Evolutionary conservation across 2,888 invertebrate species (phyloP).

Genomic region (Melinaea menophilus): DNA sequence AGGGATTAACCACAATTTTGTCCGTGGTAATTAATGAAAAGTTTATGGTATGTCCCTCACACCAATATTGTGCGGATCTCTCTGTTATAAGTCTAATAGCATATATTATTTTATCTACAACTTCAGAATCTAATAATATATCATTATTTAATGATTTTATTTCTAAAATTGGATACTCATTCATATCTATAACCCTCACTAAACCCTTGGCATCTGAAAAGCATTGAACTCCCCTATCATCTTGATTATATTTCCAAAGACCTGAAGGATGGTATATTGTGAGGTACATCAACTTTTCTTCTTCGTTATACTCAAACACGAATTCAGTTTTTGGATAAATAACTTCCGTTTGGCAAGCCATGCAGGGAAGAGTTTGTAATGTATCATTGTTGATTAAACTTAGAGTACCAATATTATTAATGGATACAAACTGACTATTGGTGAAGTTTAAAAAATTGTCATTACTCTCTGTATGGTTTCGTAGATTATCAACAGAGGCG

Average conservation of each 20-base stretch:
- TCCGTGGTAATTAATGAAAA: conserved; percentile 71
- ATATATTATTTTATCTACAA: conserved; percentile 66
- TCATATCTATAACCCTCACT: conserved; percentile 63
- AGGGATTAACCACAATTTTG: conserved; percentile 71
- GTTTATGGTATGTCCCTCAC: conserved; percentile 77
- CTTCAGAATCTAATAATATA: conserved; percentile 22
- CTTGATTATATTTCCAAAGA: conserved; percentile 67
- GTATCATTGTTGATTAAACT: conserved; percentile 41
- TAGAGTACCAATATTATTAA: conserved; percentile 54
- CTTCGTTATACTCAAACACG: conserved; percentile 52
- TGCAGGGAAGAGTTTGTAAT: conserved; percentile 46
- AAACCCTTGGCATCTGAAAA: conserved; percentile 79
- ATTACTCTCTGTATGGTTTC: neutral
- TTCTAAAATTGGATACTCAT: conserved; percentile 49
- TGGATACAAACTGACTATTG: conserved; percentile 41
- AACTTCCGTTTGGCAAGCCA: conserved; percentile 61
- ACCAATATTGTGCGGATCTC: conserved; percentile 81
- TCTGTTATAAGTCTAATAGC: conserved; percentile 70
- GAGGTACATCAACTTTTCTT: conserved; percentile 57
- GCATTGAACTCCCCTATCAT: conserved; percentile 76
- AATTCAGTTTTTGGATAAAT: conserved; percentile 52
- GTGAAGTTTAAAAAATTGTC: conserved; percentile 10
- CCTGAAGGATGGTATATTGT: conserved; percentile 77
- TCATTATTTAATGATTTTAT: conserved; percentile 23
- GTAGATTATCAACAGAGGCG: conserved; percentile 27